Conservation (phyloP, 37 sponge, comb jelly and placozoan species). For the Aphrocallistes beatrix region DNA sequence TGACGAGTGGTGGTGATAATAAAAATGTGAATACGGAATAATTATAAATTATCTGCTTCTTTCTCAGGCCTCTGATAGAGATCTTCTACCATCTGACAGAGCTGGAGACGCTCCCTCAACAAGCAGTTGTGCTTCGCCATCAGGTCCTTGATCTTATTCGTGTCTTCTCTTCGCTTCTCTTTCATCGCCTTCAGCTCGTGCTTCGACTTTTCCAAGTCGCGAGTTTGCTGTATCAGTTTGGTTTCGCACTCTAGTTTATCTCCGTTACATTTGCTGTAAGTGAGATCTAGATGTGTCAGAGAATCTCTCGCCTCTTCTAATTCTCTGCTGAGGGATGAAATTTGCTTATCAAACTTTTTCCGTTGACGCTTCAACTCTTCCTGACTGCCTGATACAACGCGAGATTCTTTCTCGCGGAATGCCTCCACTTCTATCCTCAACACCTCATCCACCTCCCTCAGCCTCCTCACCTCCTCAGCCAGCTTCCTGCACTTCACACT, state of each 20-base stretch:
- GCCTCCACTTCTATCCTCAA: neutral
- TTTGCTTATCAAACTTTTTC: neutral
- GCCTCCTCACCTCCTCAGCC: neutral
- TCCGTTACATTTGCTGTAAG: neutral
- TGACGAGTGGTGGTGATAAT: conserved; percentile 10
- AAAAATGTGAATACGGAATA: neutral
- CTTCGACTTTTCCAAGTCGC: neutral
- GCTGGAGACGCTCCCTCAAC: neutral
- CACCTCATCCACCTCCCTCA: neutral
- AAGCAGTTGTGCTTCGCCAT: neutral
- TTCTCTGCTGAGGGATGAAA: neutral
- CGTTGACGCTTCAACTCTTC: neutral
- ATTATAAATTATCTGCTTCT: neutral
- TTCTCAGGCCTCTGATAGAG: neutral
- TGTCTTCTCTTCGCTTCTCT: conserved; percentile 11
- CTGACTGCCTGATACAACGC: neutral
- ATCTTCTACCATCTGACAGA: neutral
- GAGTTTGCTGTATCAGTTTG: neutral
- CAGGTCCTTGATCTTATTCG: conserved; percentile 3
- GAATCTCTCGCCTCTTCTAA: neutral
- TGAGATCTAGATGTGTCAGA: neutral
- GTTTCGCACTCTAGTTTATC: neutral
- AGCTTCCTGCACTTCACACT: neutral
- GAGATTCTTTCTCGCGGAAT: neutral
- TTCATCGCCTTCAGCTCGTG: neutral